Evolutionary conservation across 2,888 invertebrate genomes (phyloP).

Genomic region (Eupithecia subumbrata): DNA sequence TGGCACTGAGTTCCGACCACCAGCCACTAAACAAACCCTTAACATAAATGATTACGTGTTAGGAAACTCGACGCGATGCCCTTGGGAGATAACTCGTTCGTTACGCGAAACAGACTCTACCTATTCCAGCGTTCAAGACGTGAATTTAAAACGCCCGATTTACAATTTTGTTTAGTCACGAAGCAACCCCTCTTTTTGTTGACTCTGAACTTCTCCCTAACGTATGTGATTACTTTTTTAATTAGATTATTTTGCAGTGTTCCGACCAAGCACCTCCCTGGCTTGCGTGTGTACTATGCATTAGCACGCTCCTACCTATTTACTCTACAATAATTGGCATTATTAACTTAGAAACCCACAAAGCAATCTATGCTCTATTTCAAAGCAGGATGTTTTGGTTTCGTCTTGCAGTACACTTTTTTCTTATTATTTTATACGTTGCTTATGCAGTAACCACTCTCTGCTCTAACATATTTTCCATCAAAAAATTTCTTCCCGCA

Average conservation of each 20-base stretch:
- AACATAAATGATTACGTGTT: conserved; percentile 62
- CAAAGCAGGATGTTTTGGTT: conserved; percentile 35
- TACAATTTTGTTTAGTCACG: conserved; percentile 55
- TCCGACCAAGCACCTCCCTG: conserved; percentile 43
- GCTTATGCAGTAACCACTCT: conserved; percentile 37
- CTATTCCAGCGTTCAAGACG: conserved; percentile 58
- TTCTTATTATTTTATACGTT: conserved; percentile 48
- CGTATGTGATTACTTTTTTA: conserved; percentile 60
- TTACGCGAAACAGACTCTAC: conserved; percentile 59
- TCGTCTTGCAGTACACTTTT: conserved; percentile 31
- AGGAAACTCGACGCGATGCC: conserved; percentile 54
- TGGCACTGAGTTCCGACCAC: conserved; percentile 37
- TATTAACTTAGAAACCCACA: conserved; percentile 50
- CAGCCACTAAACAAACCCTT: conserved; percentile 47
- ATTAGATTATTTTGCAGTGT: conserved; percentile 54
- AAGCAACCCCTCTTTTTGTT: conserved; percentile 50
- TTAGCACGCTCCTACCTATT: conserved; percentile 59
- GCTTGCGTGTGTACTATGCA: conserved; percentile 61
- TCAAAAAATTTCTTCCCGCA: conserved; percentile 46
- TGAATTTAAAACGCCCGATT: conserved; percentile 63
- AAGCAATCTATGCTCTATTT: conserved; percentile 47
- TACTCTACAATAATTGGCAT: conserved; percentile 60
- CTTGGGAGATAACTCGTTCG: conserved; percentile 62
- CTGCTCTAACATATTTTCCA: conserved; percentile 46
- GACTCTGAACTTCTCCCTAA: conserved; percentile 49